Conservation (phyloP, 1,140 invertebrate genomes). For the Drosophila yakuba region DNA sequence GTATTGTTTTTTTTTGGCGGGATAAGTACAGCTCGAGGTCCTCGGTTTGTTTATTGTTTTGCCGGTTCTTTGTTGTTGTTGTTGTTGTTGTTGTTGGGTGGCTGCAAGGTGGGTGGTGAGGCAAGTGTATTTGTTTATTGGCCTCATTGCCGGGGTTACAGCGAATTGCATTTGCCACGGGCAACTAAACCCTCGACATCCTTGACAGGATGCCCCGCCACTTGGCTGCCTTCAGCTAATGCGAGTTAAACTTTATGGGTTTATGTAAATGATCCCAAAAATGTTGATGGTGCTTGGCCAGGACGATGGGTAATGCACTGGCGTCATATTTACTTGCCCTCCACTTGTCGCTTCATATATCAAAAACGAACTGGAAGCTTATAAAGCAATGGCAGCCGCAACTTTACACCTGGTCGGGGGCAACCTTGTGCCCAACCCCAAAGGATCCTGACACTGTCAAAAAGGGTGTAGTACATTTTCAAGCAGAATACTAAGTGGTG, state of each 20-base stretch:
- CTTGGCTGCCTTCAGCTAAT: constrained; percentile 66
- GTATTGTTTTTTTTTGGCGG: constrained; percentile 4
- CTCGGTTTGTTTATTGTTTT: constrained; percentile 44
- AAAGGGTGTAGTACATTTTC: not conserved
- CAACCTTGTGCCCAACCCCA: not conserved
- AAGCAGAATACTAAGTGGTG: not conserved
- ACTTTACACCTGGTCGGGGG: constrained; percentile 7
- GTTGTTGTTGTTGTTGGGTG: constrained; percentile 32
- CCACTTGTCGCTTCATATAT: constrained; percentile 63
- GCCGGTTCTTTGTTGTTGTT: constrained; percentile 24
- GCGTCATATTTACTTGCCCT: constrained; percentile 50
- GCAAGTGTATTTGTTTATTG: constrained; percentile 79
- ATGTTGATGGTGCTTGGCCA: constrained; percentile 18
- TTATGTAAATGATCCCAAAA: constrained; percentile 73
- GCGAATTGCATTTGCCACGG: constrained; percentile 78
- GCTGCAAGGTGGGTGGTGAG: constrained; percentile 1
- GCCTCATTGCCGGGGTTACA: constrained; percentile 69
- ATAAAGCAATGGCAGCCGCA: constrained; percentile 23
- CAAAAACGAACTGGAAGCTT: constrained; percentile 47
- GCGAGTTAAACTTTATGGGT: constrained; percentile 78
- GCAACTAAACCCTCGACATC: constrained; percentile 61
- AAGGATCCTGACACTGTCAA: not conserved
- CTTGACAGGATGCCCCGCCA: constrained; percentile 36
- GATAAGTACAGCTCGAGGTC: constrained; percentile 15
- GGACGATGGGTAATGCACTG: constrained; percentile 29